Base-by-base conservation (phyloP, 35 echinoderm and acorn worm genomes). In the Anneissia japonica region DNA sequence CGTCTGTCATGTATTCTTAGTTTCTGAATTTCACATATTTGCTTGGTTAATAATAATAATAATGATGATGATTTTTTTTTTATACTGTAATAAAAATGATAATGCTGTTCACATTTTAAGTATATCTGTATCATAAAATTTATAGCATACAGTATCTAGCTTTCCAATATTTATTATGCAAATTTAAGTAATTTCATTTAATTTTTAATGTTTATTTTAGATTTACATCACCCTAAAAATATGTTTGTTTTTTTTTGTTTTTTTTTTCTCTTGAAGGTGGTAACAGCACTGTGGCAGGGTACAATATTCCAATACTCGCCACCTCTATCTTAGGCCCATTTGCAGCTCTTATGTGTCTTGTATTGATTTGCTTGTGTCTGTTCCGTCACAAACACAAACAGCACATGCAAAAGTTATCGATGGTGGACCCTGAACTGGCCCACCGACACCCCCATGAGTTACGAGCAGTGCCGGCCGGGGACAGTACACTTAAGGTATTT, bases 401-500 rank as follows among this genome's bases (percentile, higher is more conserved):
- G 51, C 51, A 64, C 9, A 64, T 64, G 51, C 51, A 64, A 23
- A 64, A 64, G 51, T 64, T 64, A 64, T 64, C 51, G 2, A 12
- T 64, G 51, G 51, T 64, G 7, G 51, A 64, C 19, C 51, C 51
- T 19, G 51, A 64, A 64, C 51, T 16, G 1, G 51, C 51, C 2
- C 51, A 64, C 91, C 85, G 37, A 81, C 84, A 30, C 38, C 89
- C 35, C 26, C 77, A 92, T 34, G 94, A 97, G 38, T 85, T 97
- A 26, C 34, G 94, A 77, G 91, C 94, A 14, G 87, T 93, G 0
- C 91, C 94, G 55, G 91, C 94, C 5, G 94, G 94, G 1, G 94
- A 97, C 82, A 97, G 91, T 77, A 97, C 94, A 29, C 72, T 97
- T 37, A 97, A 93, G 87, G 91, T 97, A 79, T 74, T 43, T 76